These are phyloP conservation scores for Pseudocheirus occidentalis DNA, from an alignment of 2,797 vertebrate species.

Conservation along the genomic window DNA sequence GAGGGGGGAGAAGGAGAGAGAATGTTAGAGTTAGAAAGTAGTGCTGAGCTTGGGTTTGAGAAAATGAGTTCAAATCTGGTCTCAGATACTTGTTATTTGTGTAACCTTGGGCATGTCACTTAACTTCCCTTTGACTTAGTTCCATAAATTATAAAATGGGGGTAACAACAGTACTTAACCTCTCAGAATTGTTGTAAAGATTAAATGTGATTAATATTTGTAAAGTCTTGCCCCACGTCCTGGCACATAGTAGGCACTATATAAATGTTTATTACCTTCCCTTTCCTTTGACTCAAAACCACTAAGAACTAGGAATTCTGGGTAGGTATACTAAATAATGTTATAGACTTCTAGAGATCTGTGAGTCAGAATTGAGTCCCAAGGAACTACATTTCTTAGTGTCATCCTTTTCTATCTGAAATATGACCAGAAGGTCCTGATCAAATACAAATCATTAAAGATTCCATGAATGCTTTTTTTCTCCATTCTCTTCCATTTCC, in stretches of 20 bases:
- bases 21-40: too few relatives aligned
- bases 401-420: constrained; percentile 56
- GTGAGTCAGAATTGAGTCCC: neutral
- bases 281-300: neutral
- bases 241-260: neutral
- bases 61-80: neutral
- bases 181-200: neutral
- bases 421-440: constrained; percentile 44
- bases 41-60: neutral
- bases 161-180: neutral
- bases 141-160: neutral
- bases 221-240: neutral
- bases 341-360: constrained; percentile 22
- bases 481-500: constrained; percentile 60
- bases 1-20: too few relatives aligned
- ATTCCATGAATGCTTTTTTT: constrained; percentile 54
- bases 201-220: neutral
- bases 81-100: neutral
- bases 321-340: neutral
- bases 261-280: neutral
- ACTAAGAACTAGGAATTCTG: neutral
- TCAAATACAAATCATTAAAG: constrained; percentile 32
- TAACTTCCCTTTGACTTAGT: neutral
- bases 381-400: constrained; percentile 12
- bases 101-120: neutral